Base-by-base conservation (phyloP, 2,113 vertebrate species). In the Eulacestoma nigropectus region DNA sequence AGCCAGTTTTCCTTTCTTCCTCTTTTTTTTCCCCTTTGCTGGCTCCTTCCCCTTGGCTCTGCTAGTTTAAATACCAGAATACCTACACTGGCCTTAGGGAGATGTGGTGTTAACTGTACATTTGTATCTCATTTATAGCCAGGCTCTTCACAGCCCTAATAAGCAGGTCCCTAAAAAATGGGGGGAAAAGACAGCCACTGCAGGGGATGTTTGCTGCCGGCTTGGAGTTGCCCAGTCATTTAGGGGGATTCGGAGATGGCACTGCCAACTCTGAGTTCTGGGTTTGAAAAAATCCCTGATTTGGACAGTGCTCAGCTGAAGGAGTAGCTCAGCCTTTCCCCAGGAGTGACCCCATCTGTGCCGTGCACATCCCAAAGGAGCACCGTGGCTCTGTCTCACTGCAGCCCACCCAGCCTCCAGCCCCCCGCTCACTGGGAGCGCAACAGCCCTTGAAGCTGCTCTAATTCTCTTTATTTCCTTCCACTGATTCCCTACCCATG, bases 391-490 rank as follows among this genome's bases (percentile, higher is more conserved):
- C 23, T 15, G 11, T 8, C 57, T 65, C 8, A 1, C 42, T 3
- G 3, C 64, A 77, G 67, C 60, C 70, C 11, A 3, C 60, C 35
- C 9, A 1, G 42, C 29, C 70, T 59, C 49, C 75, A 67, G 72
- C 30, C 62, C 42, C 42, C 21, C 0, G 0, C 30, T 26, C 33
- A 2, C 60, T 0, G 0, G 25, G 32, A 83, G 65, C 0, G 1
- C 80, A 72, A 30, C 27, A 5, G 69, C 74, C 89, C 86, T 79
- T 76, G 64, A 78, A 92, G 90, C n/a, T 42, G 77, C 75, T 95
- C 78, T 89, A 91, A 92, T 92, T 94, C 85, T 87, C 68, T 73
- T 91, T 92, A 89, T 85, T 95, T 76, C 96, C 60, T 97, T 83
- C 75, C 78, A 65, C 16, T 64, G 85, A 69, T 87, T 95, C 75